Evolutionary conservation across 2,888 invertebrate species (phyloP).

Genomic region (Creontiades dilutus): DNA sequence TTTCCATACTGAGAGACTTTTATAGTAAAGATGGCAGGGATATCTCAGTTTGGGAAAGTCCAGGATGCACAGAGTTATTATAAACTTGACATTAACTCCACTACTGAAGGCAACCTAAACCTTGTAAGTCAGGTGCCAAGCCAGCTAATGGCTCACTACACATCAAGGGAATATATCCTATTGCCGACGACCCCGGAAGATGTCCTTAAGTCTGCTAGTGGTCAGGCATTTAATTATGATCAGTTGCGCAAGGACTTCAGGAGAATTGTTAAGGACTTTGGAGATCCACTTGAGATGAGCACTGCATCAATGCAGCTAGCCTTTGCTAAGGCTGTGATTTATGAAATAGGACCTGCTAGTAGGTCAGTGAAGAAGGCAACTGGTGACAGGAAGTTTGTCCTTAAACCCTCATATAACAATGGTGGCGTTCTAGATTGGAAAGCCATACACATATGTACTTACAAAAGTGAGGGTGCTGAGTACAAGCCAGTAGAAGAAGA

Average conservation of each 20-base stretch:
- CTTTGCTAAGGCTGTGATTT: neutral
- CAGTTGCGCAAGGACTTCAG: neutral
- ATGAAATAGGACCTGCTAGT: neutral
- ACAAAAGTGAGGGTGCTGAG: conserved; percentile 1
- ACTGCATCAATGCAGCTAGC: neutral
- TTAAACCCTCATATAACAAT: neutral
- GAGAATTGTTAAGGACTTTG: neutral
- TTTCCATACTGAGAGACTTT: too few species aligned
- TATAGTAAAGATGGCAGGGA: too few species aligned
- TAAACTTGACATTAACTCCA: too few species aligned
- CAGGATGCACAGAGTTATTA: too few species aligned
- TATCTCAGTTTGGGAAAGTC: too few species aligned
- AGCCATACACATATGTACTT: neutral
- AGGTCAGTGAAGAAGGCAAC: neutral
- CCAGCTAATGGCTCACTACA: too few species aligned
- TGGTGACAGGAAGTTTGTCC: neutral
- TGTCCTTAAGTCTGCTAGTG: neutral
- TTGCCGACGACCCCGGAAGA: neutral
- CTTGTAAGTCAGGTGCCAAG: too few species aligned
- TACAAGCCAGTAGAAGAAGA: conserved; percentile 8
- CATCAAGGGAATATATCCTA: neutral
- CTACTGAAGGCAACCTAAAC: too few species aligned
- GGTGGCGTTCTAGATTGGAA: neutral
- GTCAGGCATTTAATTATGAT: neutral
- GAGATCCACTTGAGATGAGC: neutral